These are phyloP conservation scores for Spicauda simplicius DNA, from an alignment of 2,888 invertebrate species.

Conservation along the genomic window DNA sequence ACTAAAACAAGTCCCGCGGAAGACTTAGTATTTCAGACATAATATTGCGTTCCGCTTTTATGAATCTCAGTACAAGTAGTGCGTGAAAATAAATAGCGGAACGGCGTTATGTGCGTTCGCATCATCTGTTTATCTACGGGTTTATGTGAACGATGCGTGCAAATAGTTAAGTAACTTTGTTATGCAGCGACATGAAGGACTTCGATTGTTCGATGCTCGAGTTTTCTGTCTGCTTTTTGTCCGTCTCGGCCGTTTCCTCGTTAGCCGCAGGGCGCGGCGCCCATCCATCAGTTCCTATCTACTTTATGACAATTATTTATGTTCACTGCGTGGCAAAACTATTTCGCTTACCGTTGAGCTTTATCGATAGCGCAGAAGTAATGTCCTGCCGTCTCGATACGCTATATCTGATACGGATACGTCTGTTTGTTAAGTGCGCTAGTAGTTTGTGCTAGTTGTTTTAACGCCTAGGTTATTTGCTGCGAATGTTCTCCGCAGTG, in stretches of 20 bases:
- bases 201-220: slow-evolving; percentile 41
- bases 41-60: slow-evolving; percentile 55
- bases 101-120: slow-evolving; percentile 52
- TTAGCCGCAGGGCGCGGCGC: slow-evolving; percentile 56
- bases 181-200: slow-evolving; percentile 45
- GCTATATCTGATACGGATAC: slow-evolving; percentile 82
- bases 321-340: slow-evolving; percentile 77
- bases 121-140: slow-evolving; percentile 55
- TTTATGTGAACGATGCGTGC: slow-evolving; percentile 50
- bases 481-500: slow-evolving; percentile 75
- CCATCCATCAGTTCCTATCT: slow-evolving; percentile 81
- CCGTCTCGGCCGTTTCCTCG: slow-evolving; percentile 64
- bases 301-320: slow-evolving; percentile 84
- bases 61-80: slow-evolving; percentile 51
- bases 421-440: slow-evolving; percentile 84
- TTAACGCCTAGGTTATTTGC: slow-evolving; percentile 83
- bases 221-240: slow-evolving; percentile 51
- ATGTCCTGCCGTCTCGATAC: slow-evolving; percentile 80
- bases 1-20: slow-evolving; percentile 28
- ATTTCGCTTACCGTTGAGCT: slow-evolving; percentile 83
- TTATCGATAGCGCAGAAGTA: slow-evolving; percentile 83
- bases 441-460: slow-evolving; percentile 79
- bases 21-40: slow-evolving; percentile 33
- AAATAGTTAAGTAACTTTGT: slow-evolving; percentile 53
- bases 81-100: slow-evolving; percentile 54